phyloP scores from a whole-genome alignment of 2,888 invertebrate species.

The Idaea biselata region DNA sequence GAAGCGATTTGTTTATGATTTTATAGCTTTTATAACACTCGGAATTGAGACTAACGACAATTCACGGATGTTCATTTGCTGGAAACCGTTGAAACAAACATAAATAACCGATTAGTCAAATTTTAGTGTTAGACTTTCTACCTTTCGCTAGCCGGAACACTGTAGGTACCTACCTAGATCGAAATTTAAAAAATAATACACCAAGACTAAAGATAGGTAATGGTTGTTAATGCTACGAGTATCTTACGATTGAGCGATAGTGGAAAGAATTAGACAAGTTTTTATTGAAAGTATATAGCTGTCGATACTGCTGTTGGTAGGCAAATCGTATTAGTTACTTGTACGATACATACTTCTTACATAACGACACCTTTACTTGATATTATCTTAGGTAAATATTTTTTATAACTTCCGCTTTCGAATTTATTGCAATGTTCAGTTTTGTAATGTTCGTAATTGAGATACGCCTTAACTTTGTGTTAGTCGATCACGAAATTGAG shows the following conservation, averaged over 20 bases:
- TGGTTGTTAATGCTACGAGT: too few species aligned
- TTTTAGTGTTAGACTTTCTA: slow-evolving; percentile 1
- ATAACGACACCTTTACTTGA: slow-evolving; percentile 30
- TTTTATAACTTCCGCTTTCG: slow-evolving; percentile 33
- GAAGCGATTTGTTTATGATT: background rate
- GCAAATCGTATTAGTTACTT: slow-evolving; percentile 21
- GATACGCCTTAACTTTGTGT: slow-evolving; percentile 2
- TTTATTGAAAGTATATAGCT: too few species aligned
- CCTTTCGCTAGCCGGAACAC: background rate
- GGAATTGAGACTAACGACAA: background rate
- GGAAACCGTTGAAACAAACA: background rate
- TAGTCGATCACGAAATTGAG: background rate
- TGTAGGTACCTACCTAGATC: background rate
- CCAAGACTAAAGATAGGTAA: background rate
- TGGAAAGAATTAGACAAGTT: background rate
- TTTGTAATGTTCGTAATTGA: slow-evolving; percentile 18
- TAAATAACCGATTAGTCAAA: slow-evolving; percentile 1
- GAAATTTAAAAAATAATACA: background rate
- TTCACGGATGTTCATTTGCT: background rate
- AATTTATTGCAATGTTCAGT: slow-evolving; percentile 28
- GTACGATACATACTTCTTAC: slow-evolving; percentile 15
- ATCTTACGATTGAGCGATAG: background rate
- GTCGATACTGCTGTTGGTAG: slow-evolving; percentile 1
- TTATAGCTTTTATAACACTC: background rate
- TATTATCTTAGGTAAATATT: slow-evolving; percentile 34